Evolutionary conservation across 2,113 vertebrate genomes (phyloP).

Genomic region (Morone chrysops): DNA sequence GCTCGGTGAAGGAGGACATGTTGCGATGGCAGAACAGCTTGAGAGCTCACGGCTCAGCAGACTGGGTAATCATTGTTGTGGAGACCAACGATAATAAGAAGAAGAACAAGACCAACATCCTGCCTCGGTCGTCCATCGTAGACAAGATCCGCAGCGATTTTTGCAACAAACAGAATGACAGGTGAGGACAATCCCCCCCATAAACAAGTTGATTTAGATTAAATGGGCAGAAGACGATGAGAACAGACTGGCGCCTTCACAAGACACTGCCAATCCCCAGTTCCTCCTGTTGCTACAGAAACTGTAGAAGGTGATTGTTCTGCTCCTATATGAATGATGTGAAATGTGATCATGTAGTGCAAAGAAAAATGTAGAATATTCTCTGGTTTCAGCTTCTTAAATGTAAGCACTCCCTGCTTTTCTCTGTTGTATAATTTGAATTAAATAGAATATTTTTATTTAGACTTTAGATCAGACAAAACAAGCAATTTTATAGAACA

Average conservation of each 20-base stretch:
- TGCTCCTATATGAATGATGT: too few relatives aligned
- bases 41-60: constrained; percentile 88
- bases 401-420: neutral
- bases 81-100: constrained; percentile 94
- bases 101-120: constrained; percentile 99
- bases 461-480: neutral
- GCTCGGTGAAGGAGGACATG: constrained; percentile 95
- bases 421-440: neutral
- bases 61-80: constrained; percentile 97
- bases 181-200: constrained; percentile 77
- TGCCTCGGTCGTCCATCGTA: constrained; percentile 95
- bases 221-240: neutral
- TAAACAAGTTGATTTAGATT: neutral
- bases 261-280: neutral
- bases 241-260: neutral
- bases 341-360: too few relatives aligned
- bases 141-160: constrained; percentile 99
- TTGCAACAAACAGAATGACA: constrained; percentile 99
- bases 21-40: constrained; percentile 95
- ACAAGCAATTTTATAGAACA: neutral
- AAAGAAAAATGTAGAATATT: neutral
- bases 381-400: neutral
- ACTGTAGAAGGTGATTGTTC: neutral
- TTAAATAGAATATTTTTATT: neutral
- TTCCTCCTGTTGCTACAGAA: neutral